A percentile compares a stretch with the other conserved stretches of the same genome.
Evolutionary conservation across 2,113 vertebrate genomes (phyloP).

Genomic region (Lamprotornis superbus): DNA sequence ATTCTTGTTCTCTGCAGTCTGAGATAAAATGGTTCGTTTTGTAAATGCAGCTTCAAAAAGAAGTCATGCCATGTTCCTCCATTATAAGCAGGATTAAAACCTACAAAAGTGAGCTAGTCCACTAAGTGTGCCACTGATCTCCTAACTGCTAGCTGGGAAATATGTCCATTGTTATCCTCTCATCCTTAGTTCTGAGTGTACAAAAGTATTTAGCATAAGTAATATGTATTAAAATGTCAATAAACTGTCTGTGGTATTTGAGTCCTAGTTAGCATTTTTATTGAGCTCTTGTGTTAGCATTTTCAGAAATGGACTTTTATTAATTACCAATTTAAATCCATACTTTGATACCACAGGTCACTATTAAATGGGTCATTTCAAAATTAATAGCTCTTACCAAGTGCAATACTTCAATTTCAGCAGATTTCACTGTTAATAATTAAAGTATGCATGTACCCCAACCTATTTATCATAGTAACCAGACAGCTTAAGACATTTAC

Average conservation of each 20-base stretch:
- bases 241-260: constrained; percentile 70
- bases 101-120: constrained; percentile 39
- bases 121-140: constrained; percentile 39
- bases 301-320: constrained; percentile 78
- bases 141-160: constrained; percentile 32
- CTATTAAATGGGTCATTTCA: constrained; percentile 80
- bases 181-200: constrained; percentile 46
- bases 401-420: constrained; percentile 75
- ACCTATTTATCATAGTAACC: constrained; percentile 75
- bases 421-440: constrained; percentile 74
- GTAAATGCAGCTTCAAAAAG: constrained; percentile 53
- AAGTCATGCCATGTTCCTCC: constrained; percentile 8
- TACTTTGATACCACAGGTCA: constrained; percentile 75
- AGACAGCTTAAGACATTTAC: constrained; percentile 72
- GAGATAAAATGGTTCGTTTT: constrained; percentile 52
- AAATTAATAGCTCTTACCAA: constrained; percentile 74
- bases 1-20: constrained; percentile 37
- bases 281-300: constrained; percentile 75
- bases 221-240: constrained; percentile 75
- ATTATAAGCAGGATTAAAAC: constrained; percentile 69
- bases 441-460: constrained; percentile 70
- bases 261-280: constrained; percentile 82
- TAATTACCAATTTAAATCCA: constrained; percentile 83
- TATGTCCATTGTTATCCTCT: constrained; percentile 44
- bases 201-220: constrained; percentile 68